Conservation (phyloP, 2,797 vertebrate species). For the Pseudotriccus pelzelni region DNA sequence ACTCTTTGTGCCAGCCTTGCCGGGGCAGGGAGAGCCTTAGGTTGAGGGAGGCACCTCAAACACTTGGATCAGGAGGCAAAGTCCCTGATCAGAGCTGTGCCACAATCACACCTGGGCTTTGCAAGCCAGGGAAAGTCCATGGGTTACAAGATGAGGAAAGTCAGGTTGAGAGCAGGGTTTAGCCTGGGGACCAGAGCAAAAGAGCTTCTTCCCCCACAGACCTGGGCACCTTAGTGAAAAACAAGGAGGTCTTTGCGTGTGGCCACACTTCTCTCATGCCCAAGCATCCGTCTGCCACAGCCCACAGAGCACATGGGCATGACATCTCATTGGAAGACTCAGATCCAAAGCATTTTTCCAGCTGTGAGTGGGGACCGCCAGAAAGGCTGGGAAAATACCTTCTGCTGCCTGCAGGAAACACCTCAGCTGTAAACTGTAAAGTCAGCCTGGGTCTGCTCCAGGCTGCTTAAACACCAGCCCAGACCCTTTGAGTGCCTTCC, state of each 20-base stretch:
- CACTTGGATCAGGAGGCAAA: not conserved
- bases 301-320: not conserved
- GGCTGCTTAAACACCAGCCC: not conserved
- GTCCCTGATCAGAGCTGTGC: not conserved
- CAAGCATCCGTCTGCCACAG: rapidly evolving
- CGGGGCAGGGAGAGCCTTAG: not conserved
- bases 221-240: not conserved
- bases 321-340: not conserved
- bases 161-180: rapidly evolving
- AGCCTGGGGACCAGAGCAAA: not conserved
- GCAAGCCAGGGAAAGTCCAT: not conserved
- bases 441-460: not conserved
- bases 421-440: not conserved
- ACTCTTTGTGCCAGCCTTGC: not conserved
- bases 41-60: not conserved
- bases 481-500: not conserved
- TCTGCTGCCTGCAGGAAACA: not conserved
- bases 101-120: not conserved
- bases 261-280: rapidly evolving
- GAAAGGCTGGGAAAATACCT: conserved; percentile 39
- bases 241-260: not conserved
- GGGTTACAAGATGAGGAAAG: not conserved
- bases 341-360: not conserved
- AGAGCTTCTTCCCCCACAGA: not conserved
- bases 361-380: not conserved